phyloP scores from a whole-genome alignment of 2,113 vertebrate species.

The Oryzias javanicus region DNA sequence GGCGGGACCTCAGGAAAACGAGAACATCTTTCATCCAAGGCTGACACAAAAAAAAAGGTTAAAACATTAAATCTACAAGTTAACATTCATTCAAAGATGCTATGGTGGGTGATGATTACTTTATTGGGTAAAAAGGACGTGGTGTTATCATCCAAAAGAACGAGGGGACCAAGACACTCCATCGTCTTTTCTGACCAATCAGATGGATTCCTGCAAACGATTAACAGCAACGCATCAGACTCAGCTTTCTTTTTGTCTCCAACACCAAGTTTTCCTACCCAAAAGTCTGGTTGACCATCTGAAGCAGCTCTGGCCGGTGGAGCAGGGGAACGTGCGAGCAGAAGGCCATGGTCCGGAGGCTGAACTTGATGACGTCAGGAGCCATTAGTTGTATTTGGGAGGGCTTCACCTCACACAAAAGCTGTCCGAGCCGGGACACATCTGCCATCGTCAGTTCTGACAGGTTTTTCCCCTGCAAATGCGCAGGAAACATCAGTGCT shows the following conservation, averaged over 20 bases:
- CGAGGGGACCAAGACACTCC: conserved; percentile 54
- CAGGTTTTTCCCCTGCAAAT: conserved; percentile 52
- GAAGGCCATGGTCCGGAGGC: conserved; percentile 51
- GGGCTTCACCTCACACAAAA: conserved; percentile 67
- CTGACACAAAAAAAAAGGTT: conserved; percentile 31
- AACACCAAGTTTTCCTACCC: conserved; percentile 56
- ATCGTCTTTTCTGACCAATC: conserved; percentile 61
- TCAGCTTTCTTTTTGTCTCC: neutral
- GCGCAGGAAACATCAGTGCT: neutral
- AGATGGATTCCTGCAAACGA: conserved; percentile 58
- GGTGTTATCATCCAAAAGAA: conserved; percentile 51
- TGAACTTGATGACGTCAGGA: conserved; percentile 38
- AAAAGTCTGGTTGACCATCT: conserved; percentile 52
- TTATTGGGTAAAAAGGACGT: conserved; percentile 51
- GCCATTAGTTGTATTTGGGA: conserved; percentile 50
- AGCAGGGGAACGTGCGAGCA: conserved; percentile 54
- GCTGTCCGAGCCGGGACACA: conserved; percentile 47
- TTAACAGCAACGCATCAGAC: neutral
- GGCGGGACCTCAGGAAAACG: conserved; percentile 39
- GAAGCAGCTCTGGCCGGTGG: conserved; percentile 41
- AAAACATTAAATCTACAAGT: neutral
- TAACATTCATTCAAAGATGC: neutral
- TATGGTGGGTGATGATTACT: conserved; percentile 32
- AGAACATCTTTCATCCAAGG: conserved; percentile 61
- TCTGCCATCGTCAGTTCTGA: conserved; percentile 46